Evolutionary conservation across 23 tunicate species (phyloP), one percentile per base, ranked within the genome.

Genomic region (Botrylloides violaceus): DNA sequence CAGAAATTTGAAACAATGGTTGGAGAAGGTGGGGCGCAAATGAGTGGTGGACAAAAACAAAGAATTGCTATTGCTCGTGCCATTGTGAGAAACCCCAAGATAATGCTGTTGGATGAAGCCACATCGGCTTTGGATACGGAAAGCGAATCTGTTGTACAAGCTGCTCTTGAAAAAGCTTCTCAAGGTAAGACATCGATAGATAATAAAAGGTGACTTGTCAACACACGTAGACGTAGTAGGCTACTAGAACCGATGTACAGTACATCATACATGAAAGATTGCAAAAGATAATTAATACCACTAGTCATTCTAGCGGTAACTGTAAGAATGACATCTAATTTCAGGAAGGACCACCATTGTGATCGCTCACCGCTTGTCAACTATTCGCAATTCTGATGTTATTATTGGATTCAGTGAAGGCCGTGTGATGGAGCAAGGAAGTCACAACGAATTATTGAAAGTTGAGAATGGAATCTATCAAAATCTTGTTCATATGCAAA

Each of bases 51-150:
- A 29, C 98, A 93, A 70, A 93, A 93, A 57, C 98, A 93, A 50
- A 59, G 98, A 33, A 93, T 93, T 31, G 98, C 98, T 6, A 93
- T 93, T 43, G 98, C 98, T 59, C 84, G 98, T 12, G 98, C 98
- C 3, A 85, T 93, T 30, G 95, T 93, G 0, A 81, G 98, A 18
- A 79, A 93, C 71, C 98, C 98, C 15, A 85, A 85, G 70, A 81
- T 93, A 29, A 73, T 93, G 84, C 56, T 93, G 70, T 58, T 93
- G 32, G 98, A 93, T 50, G 98, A 93, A 74, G 98, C 98, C 7
- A 93, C 98, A 2, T 93, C 98, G 4, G 98, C 98, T 15, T 55
- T 93, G 61, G 98, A 93, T 64, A 85, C 98, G 18, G 98, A 89
- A 35, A 81, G 88, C 58, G 96, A 89, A 78, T 64, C 88, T 2